Percentiles rank a stretch among this genome's conserved stretches.
These are phyloP conservation scores for Solen grandis DNA, from an alignment of 1,140 invertebrate genomes.

Conservation along the genomic window DNA sequence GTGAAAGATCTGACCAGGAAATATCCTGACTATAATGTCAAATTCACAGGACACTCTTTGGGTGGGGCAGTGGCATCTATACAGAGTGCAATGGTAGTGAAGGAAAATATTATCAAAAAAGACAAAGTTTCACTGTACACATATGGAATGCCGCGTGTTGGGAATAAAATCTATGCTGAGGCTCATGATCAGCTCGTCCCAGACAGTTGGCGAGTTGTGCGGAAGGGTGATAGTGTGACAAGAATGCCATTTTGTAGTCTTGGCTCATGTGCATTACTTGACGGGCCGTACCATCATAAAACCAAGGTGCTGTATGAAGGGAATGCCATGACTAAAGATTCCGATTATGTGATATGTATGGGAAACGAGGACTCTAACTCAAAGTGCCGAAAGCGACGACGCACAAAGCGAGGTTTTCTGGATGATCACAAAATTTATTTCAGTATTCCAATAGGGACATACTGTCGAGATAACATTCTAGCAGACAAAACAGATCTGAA, in stretches of 20 bases:
- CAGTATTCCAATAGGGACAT: constrained; percentile 41
- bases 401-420: neutral
- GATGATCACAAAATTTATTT: constrained; percentile 35
- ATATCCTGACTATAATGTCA: constrained; percentile 27
- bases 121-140: constrained; percentile 34
- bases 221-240: constrained; percentile 32
- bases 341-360: constrained; percentile 17
- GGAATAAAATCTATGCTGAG: constrained; percentile 26
- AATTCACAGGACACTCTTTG: constrained; percentile 46
- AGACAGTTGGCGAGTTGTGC: constrained; percentile 41
- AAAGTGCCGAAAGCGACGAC: constrained; percentile 4
- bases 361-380: constrained; percentile 20
- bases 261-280: constrained; percentile 9
- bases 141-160: constrained; percentile 46
- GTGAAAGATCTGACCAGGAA: constrained; percentile 9
- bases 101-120: constrained; percentile 19
- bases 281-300: constrained; percentile 40
- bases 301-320: constrained; percentile 28
- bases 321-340: constrained; percentile 13
- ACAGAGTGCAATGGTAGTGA: constrained; percentile 34
- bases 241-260: constrained; percentile 34
- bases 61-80: constrained; percentile 46
- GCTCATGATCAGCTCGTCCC: constrained; percentile 37
- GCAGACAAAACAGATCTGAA: no score
- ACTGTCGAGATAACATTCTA: constrained; percentile 36